phyloP scores from a whole-genome alignment of 2,113 vertebrate species.

The Rousettus leschenaultii region DNA sequence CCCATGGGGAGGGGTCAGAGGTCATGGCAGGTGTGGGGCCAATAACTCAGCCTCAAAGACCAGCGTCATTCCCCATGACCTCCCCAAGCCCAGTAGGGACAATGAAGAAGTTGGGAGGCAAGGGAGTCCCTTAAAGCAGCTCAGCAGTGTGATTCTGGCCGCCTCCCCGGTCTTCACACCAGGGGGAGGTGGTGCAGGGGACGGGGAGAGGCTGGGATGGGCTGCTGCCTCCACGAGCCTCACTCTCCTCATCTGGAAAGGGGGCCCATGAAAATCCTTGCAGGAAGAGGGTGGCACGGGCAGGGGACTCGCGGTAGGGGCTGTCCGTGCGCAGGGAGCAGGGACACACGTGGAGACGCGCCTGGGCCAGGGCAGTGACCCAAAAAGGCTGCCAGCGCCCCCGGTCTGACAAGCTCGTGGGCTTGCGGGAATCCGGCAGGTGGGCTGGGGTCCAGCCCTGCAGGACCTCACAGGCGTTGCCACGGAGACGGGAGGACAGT shows the following conservation, averaged over 20 bases:
- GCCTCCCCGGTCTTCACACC: fast-evolving
- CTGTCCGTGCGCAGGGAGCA: fast-evolving
- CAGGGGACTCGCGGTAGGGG: fast-evolving
- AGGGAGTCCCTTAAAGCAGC: not conserved
- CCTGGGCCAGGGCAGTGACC: not conserved
- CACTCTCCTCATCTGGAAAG: not conserved
- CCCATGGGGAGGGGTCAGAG: fast-evolving
- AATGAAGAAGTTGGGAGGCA: no score
- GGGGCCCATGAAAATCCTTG: not conserved
- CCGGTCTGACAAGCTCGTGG: not conserved
- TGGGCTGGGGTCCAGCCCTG: not conserved
- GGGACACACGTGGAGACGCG: fast-evolving
- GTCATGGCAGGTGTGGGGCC: not conserved
- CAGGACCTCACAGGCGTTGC: not conserved
- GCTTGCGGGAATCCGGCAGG: not conserved
- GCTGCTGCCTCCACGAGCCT: not conserved
- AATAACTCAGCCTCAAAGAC: not conserved
- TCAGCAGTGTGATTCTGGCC: not conserved
- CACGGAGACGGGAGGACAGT: not conserved
- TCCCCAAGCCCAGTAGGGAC: fast-evolving
- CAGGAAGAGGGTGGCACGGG: fast-evolving
- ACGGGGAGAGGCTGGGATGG: not conserved
- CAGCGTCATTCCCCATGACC: not conserved
- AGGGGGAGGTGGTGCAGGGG: fast-evolving
- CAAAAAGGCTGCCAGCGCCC: not conserved